Conservation (phyloP, 2,797 vertebrate species). For the Coranthus polyacanthus region DNA sequence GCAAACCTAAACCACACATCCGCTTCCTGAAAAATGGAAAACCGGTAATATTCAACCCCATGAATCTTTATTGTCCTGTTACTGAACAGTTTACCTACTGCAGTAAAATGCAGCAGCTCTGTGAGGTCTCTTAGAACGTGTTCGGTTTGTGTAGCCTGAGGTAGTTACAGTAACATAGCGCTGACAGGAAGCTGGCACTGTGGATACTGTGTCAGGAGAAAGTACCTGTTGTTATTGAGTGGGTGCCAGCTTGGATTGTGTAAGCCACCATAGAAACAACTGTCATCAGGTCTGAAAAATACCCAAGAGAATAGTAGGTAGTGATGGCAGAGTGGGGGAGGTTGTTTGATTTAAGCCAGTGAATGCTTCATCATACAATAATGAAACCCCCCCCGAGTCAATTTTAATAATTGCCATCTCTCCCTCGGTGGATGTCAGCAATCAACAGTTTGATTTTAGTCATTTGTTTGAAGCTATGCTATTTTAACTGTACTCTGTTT, state of each 20-base stretch:
- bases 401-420: constrained; percentile 27
- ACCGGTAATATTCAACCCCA: constrained; percentile 77
- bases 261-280: constrained; percentile 56
- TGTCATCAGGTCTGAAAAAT: constrained; percentile 50
- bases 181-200: constrained; percentile 64
- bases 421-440: constrained; percentile 25
- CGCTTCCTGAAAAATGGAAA: constrained; percentile 93
- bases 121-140: not conserved
- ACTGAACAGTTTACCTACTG: constrained; percentile 8
- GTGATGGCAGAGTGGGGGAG: constrained; percentile 49
- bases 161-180: constrained; percentile 45
- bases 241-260: constrained; percentile 60
- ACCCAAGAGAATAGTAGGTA: constrained; percentile 57
- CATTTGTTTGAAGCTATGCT: too few species aligned
- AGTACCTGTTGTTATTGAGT: constrained; percentile 68
- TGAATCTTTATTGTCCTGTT: constrained; percentile 22
- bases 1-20: constrained; percentile 92
- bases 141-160: constrained; percentile 24
- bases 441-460: constrained; percentile 21
- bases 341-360: constrained; percentile 38
- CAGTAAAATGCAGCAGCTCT: constrained; percentile 14
- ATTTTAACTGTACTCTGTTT: constrained; percentile 42
- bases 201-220: constrained; percentile 49
- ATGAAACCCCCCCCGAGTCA: constrained; percentile 36
- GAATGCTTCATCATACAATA: constrained; percentile 43